Evolutionary conservation across 2,113 vertebrate species (phyloP).

Genomic region (Sander vitreus): DNA sequence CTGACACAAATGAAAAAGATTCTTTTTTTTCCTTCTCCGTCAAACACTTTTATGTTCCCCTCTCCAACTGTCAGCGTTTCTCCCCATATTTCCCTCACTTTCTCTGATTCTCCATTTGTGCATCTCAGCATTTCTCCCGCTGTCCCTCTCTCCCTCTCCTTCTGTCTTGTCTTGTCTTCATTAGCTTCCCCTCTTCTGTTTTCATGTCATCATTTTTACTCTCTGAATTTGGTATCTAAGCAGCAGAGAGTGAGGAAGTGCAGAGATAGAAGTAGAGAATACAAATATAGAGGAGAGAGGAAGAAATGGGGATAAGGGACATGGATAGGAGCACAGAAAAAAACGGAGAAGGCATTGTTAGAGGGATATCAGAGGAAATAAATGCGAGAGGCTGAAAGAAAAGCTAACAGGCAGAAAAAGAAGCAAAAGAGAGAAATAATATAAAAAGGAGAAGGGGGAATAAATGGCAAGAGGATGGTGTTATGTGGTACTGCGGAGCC

Average conservation of each 20-base stretch:
- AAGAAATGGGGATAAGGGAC: slow-evolving; percentile 29
- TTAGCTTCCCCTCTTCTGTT: slow-evolving; percentile 63
- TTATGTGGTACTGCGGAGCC: slow-evolving; percentile 57
- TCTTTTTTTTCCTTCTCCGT: slow-evolving; percentile 55
- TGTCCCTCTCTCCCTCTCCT: slow-evolving; percentile 29
- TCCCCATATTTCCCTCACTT: slow-evolving; percentile 43
- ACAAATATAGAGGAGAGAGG: slow-evolving; percentile 25
- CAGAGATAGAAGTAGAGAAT: slow-evolving; percentile 30
- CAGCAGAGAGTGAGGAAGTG: slow-evolving; percentile 23
- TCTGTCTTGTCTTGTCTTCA: slow-evolving; percentile 65
- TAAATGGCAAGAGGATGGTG: slow-evolving; percentile 42
- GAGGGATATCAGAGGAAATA: slow-evolving; percentile 38
- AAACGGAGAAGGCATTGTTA: slow-evolving; percentile 26
- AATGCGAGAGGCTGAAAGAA: slow-evolving; percentile 27
- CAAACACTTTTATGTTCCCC: slow-evolving; percentile 75
- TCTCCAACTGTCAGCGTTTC: slow-evolving; percentile 74
- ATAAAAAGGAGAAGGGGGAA: slow-evolving; percentile 11
- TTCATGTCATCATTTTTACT: slow-evolving; percentile 68
- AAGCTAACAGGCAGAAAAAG: slow-evolving; percentile 38
- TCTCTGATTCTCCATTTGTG: slow-evolving; percentile 66
- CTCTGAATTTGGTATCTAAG: slow-evolving; percentile 51
- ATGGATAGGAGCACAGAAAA: slow-evolving; percentile 9
- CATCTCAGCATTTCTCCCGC: slow-evolving; percentile 63
- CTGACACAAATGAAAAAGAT: slow-evolving; percentile 75
- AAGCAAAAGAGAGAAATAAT: slow-evolving; percentile 11